These are phyloP conservation scores for Drosophila suboccidentalis DNA, from an alignment of 2,888 invertebrate species.

Conservation along the genomic window DNA sequence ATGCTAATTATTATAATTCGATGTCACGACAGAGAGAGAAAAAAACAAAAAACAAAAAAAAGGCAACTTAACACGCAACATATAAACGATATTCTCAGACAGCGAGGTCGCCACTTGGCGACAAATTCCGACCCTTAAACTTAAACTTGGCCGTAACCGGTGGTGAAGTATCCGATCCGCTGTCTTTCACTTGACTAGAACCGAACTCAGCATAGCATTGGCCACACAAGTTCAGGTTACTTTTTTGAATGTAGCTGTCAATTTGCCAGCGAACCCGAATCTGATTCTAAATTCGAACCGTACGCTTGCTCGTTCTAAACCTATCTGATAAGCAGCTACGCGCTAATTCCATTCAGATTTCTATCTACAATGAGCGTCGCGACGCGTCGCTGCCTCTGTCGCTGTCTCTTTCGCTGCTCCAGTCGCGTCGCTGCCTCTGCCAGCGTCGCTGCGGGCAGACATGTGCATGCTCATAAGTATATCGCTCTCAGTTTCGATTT, in stretches of 20 bases:
- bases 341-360: conserved; percentile 80
- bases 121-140: not conserved
- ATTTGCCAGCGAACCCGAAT: conserved; percentile 9
- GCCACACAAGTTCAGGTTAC: conserved; percentile 18
- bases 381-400: conserved; percentile 26
- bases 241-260: not conserved
- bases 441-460: conserved; percentile 6
- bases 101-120: conserved; percentile 22
- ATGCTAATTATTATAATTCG: conserved; percentile 82
- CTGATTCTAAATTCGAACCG: conserved; percentile 37
- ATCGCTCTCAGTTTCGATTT: conserved; percentile 30
- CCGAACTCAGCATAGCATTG: conserved; percentile 13
- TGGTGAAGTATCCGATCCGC: conserved; percentile 11
- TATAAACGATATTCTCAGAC: conserved; percentile 12
- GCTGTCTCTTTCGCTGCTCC: conserved; percentile 17
- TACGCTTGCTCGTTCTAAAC: conserved; percentile 70
- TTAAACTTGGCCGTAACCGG: conserved; percentile 14
- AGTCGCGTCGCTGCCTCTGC: conserved; percentile 17
- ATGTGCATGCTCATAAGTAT: conserved; percentile 55
- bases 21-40: conserved; percentile 55
- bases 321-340: conserved; percentile 75
- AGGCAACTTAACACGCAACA: conserved; percentile 71
- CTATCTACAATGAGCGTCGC: conserved; percentile 58
- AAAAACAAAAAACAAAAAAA: conserved; percentile 21
- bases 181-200: conserved; percentile 29